Base-by-base conservation (phyloP, 2,888 invertebrate species). In the Drosophila neonasuta region DNA sequence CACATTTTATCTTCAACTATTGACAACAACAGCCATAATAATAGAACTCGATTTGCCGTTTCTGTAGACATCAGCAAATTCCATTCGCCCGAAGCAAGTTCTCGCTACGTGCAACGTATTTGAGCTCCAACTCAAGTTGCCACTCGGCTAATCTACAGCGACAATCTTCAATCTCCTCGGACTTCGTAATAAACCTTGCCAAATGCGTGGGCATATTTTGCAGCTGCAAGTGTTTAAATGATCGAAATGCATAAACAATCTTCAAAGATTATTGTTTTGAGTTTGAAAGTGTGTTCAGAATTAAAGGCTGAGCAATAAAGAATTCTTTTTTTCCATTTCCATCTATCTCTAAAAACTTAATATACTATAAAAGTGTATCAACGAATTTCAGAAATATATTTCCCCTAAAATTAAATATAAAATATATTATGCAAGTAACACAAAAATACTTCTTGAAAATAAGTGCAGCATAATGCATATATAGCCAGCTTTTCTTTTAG, bases 1-100 rank as follows among this genome's bases (percentile, higher is more conserved):
- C 83, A 68, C 67, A 87, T 79, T 80, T 77, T 79, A 65, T 56
- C 61, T 56, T 57, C 73, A 61, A 52, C 44, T 44, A 15, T 24
- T 29, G 39, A 20, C 29, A 39, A 36, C 34, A 52, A 36, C 9
- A 45, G 17, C 32, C 39, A 20, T 6, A 55, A 42, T 60, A 45
- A 44, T 48, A 50, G 52, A 51, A 51, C 55, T 36, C 20, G 48
- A 77, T 74, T 80, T 78, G 75, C 80, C 67, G 55, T 80, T 75
- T 80, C 36, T 86, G 86, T 80, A 73, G 64, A 80, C 76, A 78
- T 86, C 82, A 86, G 85, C 85, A 85, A 79, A 79, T 70, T 69
- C 62, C 15, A 32, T 8, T 36, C 5, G 34, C 34, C 45, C 8
- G 46, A 36, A 45, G 55, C 45, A 20, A 34, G 42, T 46, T 44